phyloP scores from a whole-genome alignment of 64 coral and sea anemone genomes.

The Montipora efflorescens region DNA sequence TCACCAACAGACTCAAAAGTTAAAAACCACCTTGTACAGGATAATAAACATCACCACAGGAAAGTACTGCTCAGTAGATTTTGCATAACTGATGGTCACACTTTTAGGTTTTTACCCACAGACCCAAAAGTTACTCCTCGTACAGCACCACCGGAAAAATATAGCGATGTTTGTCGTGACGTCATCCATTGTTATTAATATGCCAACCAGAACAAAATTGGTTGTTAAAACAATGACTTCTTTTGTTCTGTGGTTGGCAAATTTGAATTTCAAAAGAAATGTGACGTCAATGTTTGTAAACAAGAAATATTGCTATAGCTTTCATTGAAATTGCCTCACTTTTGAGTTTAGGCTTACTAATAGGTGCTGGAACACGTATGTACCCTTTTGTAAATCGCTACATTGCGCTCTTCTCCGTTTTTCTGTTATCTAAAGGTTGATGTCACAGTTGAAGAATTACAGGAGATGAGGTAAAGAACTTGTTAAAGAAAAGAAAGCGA shows the following conservation, averaged over 20 bases:
- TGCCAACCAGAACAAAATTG: too few relatives aligned
- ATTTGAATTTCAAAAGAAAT: too few relatives aligned
- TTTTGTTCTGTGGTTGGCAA: too few relatives aligned
- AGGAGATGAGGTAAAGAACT: constrained; percentile 69
- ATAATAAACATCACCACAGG: neutral
- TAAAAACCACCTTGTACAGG: neutral
- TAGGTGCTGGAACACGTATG: neutral
- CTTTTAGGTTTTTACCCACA: neutral
- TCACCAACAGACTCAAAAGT: neutral
- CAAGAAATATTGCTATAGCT: too few relatives aligned
- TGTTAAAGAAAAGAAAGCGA: neutral
- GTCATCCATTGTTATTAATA: too few relatives aligned
- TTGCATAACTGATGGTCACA: neutral
- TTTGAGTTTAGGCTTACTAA: neutral
- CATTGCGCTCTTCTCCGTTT: neutral
- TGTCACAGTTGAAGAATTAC: constrained; percentile 80
- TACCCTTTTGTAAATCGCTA: neutral
- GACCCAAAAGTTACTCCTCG: neutral
- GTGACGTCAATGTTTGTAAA: too few relatives aligned
- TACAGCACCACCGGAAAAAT: too few relatives aligned
- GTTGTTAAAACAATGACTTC: too few relatives aligned
- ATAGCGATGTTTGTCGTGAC: too few relatives aligned
- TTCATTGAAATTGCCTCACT: too few relatives aligned
- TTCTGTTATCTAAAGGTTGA: constrained; percentile 54
- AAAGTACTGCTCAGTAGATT: neutral